Evolutionary conservation across 2,113 vertebrate species (phyloP).

Genomic region (Vulpes lagopus): DNA sequence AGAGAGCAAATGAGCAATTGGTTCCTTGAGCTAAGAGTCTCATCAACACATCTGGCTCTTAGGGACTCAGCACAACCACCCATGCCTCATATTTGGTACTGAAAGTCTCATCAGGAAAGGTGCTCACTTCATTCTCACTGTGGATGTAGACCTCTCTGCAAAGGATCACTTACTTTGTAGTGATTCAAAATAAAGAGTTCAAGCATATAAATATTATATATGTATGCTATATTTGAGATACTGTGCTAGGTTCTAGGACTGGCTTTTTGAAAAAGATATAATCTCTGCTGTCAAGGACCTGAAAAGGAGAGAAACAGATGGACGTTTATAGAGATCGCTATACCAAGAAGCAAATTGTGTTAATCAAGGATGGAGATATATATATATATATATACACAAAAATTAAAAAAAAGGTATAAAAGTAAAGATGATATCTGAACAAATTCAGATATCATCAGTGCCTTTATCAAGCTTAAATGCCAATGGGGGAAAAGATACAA

Average conservation of each 20-base stretch:
- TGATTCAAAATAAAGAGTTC: slow-evolving; percentile 11
- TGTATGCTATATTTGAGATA: not conserved
- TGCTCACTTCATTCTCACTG: not conserved
- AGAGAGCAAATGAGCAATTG: not conserved
- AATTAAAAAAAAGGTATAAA: not conserved
- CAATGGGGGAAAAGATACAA: not conserved
- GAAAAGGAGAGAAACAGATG: not conserved
- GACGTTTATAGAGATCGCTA: not conserved
- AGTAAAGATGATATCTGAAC: not conserved
- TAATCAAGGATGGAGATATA: not conserved
- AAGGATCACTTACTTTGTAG: not conserved
- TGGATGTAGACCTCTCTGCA: not conserved
- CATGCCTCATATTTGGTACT: not conserved
- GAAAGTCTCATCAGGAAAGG: not conserved
- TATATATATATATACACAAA: too few relatives aligned
- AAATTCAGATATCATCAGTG: not conserved
- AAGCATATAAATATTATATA: not conserved
- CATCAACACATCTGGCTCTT: not conserved
- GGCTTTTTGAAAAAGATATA: not conserved
- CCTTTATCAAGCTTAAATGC: not conserved
- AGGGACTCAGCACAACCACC: too few relatives aligned
- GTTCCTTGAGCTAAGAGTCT: not conserved
- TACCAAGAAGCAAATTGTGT: not conserved
- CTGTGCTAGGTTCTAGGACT: not conserved
- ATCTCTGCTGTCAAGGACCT: not conserved